These are phyloP conservation scores for Pocillopora verrucosa DNA, from an alignment of 64 coral and sea anemone genomes.

Conservation along the genomic window DNA sequence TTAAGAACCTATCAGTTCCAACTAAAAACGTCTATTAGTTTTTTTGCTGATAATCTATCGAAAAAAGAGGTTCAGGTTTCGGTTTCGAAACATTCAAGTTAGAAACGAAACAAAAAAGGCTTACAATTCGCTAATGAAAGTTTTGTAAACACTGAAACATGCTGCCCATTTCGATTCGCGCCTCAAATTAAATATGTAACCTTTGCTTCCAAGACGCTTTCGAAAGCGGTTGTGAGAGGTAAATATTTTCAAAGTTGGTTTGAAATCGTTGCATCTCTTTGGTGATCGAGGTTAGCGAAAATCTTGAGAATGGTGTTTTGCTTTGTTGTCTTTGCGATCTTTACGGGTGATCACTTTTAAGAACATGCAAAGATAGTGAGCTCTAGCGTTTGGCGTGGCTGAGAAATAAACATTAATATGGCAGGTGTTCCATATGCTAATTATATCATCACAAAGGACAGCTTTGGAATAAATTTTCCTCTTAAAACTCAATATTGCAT, in stretches of 20 bases:
- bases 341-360: slow-evolving; percentile 29
- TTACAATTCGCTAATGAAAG: slow-evolving; percentile 1
- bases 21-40: neutral
- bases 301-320: neutral
- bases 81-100: slow-evolving; percentile 27
- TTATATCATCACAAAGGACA: slow-evolving; percentile 27
- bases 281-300: neutral
- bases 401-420: slow-evolving; percentile 72
- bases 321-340: slow-evolving; percentile 12
- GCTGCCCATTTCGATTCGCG: slow-evolving; percentile 3
- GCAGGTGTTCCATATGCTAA: slow-evolving; percentile 92
- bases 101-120: slow-evolving; percentile 25
- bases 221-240: neutral
- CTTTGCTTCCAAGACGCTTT: neutral
- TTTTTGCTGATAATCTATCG: neutral
- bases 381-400: slow-evolving; percentile 64
- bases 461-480: slow-evolving; percentile 35
- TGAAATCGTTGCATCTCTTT: neutral
- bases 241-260: neutral
- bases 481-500: slow-evolving; percentile 7
- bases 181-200: slow-evolving; percentile 31
- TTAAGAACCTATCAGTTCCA: slow-evolving; percentile 15
- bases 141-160: slow-evolving; percentile 11
- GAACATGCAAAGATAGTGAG: slow-evolving; percentile 25
- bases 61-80: neutral